A percentile compares a stretch with the other conserved stretches of the same genome.
phyloP scores from a whole-genome alignment of 1,140 invertebrate species.

The Scaptomyza pallida region DNA sequence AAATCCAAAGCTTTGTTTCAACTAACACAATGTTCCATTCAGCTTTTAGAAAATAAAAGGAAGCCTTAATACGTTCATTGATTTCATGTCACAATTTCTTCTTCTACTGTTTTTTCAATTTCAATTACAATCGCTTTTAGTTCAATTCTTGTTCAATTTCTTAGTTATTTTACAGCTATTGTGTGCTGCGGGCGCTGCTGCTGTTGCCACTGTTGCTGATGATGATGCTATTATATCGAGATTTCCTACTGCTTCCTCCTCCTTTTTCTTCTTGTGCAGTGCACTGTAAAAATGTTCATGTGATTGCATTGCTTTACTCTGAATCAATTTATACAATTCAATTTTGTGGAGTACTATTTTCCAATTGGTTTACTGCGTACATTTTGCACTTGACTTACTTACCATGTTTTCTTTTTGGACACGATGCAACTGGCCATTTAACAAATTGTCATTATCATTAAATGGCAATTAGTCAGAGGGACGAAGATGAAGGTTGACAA shows the following conservation, averaged over 20 bases:
- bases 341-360: constrained; percentile 6
- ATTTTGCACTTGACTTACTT: constrained; percentile 13
- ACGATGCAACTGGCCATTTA: constrained; percentile 51
- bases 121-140: constrained; percentile 64
- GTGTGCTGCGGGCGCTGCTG: constrained; percentile 25
- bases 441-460: constrained; percentile 72
- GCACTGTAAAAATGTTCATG: constrained; percentile 51
- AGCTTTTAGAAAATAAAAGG: too few relatives aligned
- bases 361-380: constrained; percentile 8
- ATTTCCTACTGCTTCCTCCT: constrained; percentile 5
- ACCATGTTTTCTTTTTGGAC: neutral
- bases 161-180: constrained; percentile 66
- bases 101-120: constrained; percentile 42
- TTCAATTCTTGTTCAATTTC: constrained; percentile 64
- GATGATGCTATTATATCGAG: constrained; percentile 50
- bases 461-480: constrained; percentile 65
- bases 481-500: constrained; percentile 30
- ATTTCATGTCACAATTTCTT: constrained; percentile 23
- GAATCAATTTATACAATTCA: constrained; percentile 46
- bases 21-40: constrained; percentile 4
- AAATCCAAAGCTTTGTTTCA: neutral
- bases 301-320: constrained; percentile 62
- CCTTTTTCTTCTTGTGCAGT: constrained; percentile 11
- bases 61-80: constrained; percentile 11
- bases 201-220: constrained; percentile 20